These are phyloP conservation scores for Peromyscus maniculatus DNA, from an alignment of 2,113 vertebrate genomes.

Conservation along the genomic window DNA sequence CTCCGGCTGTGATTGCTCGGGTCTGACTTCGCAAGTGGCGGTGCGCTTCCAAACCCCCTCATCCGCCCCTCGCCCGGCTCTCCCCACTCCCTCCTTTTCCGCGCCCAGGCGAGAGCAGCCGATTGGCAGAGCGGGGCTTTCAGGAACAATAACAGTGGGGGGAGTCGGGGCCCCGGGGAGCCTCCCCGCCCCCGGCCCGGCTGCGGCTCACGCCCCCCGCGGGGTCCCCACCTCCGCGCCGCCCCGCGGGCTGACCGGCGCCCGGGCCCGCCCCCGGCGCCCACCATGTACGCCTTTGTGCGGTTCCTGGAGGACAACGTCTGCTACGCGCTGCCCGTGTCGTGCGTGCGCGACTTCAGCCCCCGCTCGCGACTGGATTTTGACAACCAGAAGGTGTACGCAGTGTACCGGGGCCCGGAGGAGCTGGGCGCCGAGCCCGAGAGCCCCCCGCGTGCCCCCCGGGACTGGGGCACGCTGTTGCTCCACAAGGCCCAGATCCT, in stretches of 20 bases:
- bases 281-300: conserved; percentile 97
- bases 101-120: conserved; percentile 85
- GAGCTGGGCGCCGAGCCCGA: conserved; percentile 80
- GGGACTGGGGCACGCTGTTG: conserved; percentile 91
- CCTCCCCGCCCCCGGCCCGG: conserved; percentile 68
- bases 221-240: conserved; percentile 70
- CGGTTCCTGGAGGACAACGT: conserved; percentile 98
- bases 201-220: conserved; percentile 53
- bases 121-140: conserved; percentile 84
- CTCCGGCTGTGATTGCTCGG: conserved; percentile 84
- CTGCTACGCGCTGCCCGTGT: conserved; percentile 95
- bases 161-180: conserved; percentile 77
- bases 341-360: conserved; percentile 94
- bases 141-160: conserved; percentile 84
- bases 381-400: conserved; percentile 98
- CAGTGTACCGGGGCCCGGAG: conserved; percentile 92
- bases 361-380: conserved; percentile 93
- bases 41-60: conserved; percentile 78
- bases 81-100: conserved; percentile 74
- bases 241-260: conserved; percentile 54
- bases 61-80: conserved; percentile 68
- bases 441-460: conserved; percentile 80
- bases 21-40: conserved; percentile 81
- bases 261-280: conserved; percentile 77
- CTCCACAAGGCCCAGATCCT: conserved; percentile 96